phyloP scores from a whole-genome alignment of 2,888 invertebrate genomes.

The Patella caerulea region DNA sequence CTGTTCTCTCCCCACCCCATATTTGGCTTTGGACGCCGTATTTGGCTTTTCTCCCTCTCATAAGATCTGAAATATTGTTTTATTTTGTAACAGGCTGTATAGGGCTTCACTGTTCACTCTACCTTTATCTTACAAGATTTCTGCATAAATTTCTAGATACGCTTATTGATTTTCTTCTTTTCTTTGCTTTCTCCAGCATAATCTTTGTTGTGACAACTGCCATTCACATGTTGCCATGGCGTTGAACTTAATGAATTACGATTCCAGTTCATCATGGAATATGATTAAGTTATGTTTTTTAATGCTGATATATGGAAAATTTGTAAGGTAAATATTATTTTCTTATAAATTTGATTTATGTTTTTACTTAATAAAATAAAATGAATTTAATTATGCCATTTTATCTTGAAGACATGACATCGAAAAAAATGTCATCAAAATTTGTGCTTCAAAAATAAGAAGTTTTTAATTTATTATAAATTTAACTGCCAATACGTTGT shows the following conservation, averaged over 20 bases:
- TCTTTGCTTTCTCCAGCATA: conserved; percentile 80
- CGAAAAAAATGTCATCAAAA: too few species aligned
- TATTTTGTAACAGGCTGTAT: neutral
- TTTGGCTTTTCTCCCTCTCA: too few species aligned
- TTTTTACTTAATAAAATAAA: too few species aligned
- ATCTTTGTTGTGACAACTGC: conserved; percentile 96
- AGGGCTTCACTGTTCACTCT: neutral
- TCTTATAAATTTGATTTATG: too few species aligned
- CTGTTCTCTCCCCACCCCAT: too few species aligned
- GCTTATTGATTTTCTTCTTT: neutral
- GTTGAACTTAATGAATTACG: conserved; percentile 90
- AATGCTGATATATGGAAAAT: conserved; percentile 84
- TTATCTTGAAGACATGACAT: too few species aligned
- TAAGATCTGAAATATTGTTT: too few species aligned
- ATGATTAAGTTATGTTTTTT: conserved; percentile 90
- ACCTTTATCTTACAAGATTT: neutral
- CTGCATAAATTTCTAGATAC: neutral
- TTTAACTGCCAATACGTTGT: too few species aligned
- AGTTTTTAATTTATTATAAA: too few species aligned
- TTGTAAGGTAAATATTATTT: conserved; percentile 78
- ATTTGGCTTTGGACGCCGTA: too few species aligned
- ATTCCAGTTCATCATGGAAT: conserved; percentile 86
- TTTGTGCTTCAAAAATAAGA: too few species aligned
- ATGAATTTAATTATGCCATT: too few species aligned
- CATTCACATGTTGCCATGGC: conserved; percentile 97